Evolutionary conservation across 2,113 vertebrate species (phyloP), one percentile per base, ranked within the genome.

Genomic region (Scatophagus argus): DNA sequence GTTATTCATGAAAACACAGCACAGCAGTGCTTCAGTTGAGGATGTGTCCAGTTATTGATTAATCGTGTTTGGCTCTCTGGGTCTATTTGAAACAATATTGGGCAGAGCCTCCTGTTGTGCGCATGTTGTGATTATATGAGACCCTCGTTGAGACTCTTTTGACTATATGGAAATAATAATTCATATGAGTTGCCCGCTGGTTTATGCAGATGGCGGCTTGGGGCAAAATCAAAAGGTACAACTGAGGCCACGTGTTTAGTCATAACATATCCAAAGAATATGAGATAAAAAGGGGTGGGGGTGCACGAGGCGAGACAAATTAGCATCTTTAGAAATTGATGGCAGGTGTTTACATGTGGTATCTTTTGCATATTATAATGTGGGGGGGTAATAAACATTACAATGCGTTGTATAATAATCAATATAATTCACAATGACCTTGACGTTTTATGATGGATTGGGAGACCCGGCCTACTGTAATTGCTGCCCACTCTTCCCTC

Each of bases 401-500:
- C 88, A 92, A 92, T 82, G 84, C 69, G 34, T 38, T 56, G 76
- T 82, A 85, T 87, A 77, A 90, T 82, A 89, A 87, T 87, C 83
- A 88, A 85, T 90, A 86, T 46, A 56, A 79, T 82, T 25, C 88
- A 93, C 91, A 89, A 88, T 88, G 88, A 89, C 87, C 91, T 93
- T 91, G 89, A 87, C 91, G 77, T 87, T 83, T 91, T 92, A 92
- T 93, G 92, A 95, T 94, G 90, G 90, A 95, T 95, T 62, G 85
- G 78, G 81, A 85, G 74, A 82, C 79, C 80, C 4, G 61, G 82
- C 43, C 87, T 93, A 94, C 93, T 94, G 94, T 94, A 94, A 94
- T 94, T 94, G 89, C 87, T 58, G 81, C 88, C 86, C 85, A 71
- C 74, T 44, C 77, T 49, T 16, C 27, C 67, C 66, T 23, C n/a